These are phyloP conservation scores for Leucophenga montana DNA, from an alignment of 2,888 invertebrate genomes.

Conservation along the genomic window DNA sequence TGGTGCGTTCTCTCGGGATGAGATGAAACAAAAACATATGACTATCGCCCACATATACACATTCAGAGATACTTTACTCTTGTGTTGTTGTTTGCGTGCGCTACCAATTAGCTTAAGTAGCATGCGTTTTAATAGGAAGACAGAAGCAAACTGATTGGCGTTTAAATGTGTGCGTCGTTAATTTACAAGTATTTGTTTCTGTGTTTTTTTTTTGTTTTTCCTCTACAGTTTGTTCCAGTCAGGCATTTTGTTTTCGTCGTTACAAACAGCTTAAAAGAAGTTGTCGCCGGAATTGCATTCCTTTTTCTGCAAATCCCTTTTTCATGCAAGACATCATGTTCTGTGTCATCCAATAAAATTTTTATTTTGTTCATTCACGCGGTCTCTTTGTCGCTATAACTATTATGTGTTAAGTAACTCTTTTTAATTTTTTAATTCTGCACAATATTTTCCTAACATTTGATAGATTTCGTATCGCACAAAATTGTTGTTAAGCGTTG, in stretches of 20 bases:
- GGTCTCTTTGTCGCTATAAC: not conserved
- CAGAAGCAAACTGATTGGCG: constrained; percentile 13
- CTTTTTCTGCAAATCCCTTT: constrained; percentile 38
- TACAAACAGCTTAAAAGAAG: constrained; percentile 40
- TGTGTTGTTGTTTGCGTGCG: constrained; percentile 2
- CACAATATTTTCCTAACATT: too few species aligned
- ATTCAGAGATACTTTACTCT: constrained; percentile 3
- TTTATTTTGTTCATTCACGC: constrained; percentile 29
- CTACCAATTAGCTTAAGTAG: constrained; percentile 19
- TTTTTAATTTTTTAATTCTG: not conserved
- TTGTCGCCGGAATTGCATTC: constrained; percentile 46
- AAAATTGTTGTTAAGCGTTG: too few species aligned
- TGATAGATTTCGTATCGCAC: too few species aligned
- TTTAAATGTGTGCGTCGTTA: not conserved
- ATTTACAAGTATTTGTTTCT: not conserved
- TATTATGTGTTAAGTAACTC: not conserved
- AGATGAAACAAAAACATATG: not conserved
- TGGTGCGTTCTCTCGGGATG: constrained; percentile 9
- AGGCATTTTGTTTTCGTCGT: constrained; percentile 8
- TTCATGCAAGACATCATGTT: constrained; percentile 8
- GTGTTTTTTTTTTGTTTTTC: constrained; percentile 33
- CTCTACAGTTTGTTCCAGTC: constrained; percentile 34
- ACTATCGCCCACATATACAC: not conserved
- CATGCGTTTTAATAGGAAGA: not conserved
- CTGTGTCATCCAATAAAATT: constrained; percentile 29